These are phyloP conservation scores for Phytoseiulus persimilis DNA, from an alignment of 2,888 invertebrate species.

Conservation along the genomic window DNA sequence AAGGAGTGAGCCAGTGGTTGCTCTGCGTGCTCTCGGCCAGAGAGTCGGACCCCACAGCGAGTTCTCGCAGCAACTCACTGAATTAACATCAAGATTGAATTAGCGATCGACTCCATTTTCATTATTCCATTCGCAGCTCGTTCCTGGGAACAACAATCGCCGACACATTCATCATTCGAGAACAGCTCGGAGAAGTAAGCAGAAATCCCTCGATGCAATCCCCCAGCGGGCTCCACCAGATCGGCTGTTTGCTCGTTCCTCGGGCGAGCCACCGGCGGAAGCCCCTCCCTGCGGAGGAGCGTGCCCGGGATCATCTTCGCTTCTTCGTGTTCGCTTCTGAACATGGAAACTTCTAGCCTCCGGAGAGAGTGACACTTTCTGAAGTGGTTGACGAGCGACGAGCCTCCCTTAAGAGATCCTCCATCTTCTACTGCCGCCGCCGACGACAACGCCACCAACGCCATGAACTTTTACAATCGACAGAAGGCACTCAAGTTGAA, in stretches of 20 bases:
- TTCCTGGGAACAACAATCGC: background rate
- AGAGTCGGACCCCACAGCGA: background rate
- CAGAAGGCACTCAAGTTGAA: background rate
- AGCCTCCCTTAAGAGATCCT: background rate
- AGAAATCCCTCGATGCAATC: background rate
- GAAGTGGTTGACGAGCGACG: background rate
- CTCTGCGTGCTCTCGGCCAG: background rate
- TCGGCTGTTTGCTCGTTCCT: background rate
- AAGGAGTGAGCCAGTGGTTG: background rate
- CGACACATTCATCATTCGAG: background rate
- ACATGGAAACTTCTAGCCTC: background rate
- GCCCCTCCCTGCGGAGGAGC: background rate
- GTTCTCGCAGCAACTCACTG: background rate
- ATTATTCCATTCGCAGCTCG: background rate
- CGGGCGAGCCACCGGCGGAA: background rate
- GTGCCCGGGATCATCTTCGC: too few relatives aligned
- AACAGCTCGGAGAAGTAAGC: background rate
- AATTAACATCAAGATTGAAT: background rate
- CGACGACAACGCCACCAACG: background rate
- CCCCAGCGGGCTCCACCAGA: background rate
- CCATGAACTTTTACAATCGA: background rate
- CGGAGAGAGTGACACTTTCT: background rate
- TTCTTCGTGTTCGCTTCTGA: too few relatives aligned
- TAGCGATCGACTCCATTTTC: background rate
- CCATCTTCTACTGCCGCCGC: background rate